A percentile compares a stretch with the other conserved stretches of the same genome.
Conservation (phyloP, 1,140 invertebrate species). For the Eumeta japonica region DNA sequence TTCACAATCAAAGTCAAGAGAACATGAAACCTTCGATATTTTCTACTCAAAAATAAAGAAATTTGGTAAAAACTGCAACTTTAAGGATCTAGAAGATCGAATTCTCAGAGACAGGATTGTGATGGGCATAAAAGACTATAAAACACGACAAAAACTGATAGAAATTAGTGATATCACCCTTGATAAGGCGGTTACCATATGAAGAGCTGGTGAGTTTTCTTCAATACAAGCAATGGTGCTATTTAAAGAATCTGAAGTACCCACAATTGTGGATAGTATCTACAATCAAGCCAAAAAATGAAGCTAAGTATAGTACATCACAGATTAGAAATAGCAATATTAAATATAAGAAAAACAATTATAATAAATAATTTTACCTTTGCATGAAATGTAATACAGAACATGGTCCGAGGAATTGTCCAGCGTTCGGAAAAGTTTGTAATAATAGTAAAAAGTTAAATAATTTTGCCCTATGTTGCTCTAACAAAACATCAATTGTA, state of each 20-base stretch:
- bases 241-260: too few relatives aligned
- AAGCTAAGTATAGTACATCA: too few relatives aligned
- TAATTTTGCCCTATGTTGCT: conserved; percentile 12
- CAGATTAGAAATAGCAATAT: too few relatives aligned
- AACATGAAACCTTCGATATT: conserved; percentile 22
- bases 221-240: conserved; percentile 10
- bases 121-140: conserved; percentile 17
- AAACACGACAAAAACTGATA: conserved; percentile 24
- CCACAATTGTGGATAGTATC: too few relatives aligned
- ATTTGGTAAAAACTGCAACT: conserved; percentile 16
- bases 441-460: conserved; percentile 9
- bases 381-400: conserved; percentile 9
- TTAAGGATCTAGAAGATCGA: conserved; percentile 11
- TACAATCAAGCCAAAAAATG: too few relatives aligned
- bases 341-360: too few relatives aligned
- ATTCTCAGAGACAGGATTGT: conserved; percentile 27
- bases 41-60: conserved; percentile 18
- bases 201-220: conserved; percentile 17
- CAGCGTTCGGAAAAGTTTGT: conserved; percentile 15
- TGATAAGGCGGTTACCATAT: conserved; percentile 20
- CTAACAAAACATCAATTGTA: background rate
- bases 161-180: conserved; percentile 21
- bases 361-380: conserved; percentile 5
- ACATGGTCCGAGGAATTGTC: conserved; percentile 11
- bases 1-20: conserved; percentile 18